These are phyloP conservation scores for Centropyge bicolor DNA, from an alignment of 2,797 vertebrate genomes.

Conservation along the genomic window DNA sequence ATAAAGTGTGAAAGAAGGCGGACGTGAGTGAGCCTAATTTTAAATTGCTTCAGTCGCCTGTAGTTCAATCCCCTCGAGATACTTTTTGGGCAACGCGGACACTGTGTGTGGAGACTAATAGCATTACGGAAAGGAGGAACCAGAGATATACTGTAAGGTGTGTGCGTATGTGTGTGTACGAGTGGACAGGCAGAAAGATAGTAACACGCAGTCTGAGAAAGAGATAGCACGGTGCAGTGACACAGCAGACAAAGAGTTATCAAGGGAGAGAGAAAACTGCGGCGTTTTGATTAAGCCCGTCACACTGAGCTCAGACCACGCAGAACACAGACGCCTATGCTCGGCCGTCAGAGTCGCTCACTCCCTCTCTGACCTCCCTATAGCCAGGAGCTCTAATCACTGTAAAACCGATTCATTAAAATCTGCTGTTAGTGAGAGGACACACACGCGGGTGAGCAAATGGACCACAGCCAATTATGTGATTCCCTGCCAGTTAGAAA, in stretches of 20 bases:
- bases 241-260: conserved; percentile 64
- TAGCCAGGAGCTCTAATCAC: conserved; percentile 80
- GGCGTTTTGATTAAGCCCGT: conserved; percentile 66
- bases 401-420: conserved; percentile 85
- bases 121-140: conserved; percentile 52
- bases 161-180: conserved; percentile 15
- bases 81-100: conserved; percentile 49
- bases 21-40: conserved; percentile 37
- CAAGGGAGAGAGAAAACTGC: conserved; percentile 55
- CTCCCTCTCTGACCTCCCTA: conserved; percentile 75
- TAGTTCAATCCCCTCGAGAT: conserved; percentile 51
- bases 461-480: conserved; percentile 84
- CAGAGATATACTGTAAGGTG: conserved; percentile 34
- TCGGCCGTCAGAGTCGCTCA: conserved; percentile 53
- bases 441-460: conserved; percentile 79
- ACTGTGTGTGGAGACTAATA: conserved; percentile 55
- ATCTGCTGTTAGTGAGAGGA: conserved; percentile 83
- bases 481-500: conserved; percentile 84
- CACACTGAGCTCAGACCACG: conserved; percentile 39
- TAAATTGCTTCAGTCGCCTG: conserved; percentile 63
- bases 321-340: conserved; percentile 49
- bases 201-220: conserved; percentile 50
- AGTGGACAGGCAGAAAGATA: conserved; percentile 41
- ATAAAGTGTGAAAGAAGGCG: conserved; percentile 38
- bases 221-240: conserved; percentile 52